Evolutionary conservation across 2,888 invertebrate species (phyloP), one percentile per base, ranked within the genome.

Genomic region (Chrysopilus asiliformis): DNA sequence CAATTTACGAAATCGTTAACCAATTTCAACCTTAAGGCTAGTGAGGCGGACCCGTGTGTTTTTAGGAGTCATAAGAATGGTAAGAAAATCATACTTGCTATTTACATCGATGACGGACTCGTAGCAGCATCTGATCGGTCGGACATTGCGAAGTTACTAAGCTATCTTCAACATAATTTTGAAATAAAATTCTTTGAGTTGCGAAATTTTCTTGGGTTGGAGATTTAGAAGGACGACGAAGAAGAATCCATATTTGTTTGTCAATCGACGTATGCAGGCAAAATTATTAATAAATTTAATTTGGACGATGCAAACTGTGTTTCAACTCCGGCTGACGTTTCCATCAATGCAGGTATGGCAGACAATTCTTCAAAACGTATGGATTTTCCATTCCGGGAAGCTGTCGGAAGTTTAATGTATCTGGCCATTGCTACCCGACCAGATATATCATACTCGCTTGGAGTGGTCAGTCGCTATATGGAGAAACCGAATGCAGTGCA

Each of bases 341-440:
- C 22, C 10, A 29, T 24, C 4, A 20, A 7, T 9, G 8, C 22
- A 13, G 10, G 3, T 4, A n/a, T 19, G 10, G 16, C 7, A 9
- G 14, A 14, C 5, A 24, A n/a, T 5, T 9, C 20, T 14, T 14
- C 13, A 12, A 22, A 32, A 12, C n/a, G n/a, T n/a, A 4, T 14
- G 14, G 18, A 26, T 12, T 36, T 32, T 24, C 32, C 14, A 32
- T 16, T 26, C 10, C 16, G 36, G 4, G 20, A 36, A 19, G n/a
- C 27, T 5, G 29, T 36, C 7, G 36, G 36, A 3, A 31, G 30
- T 19, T 3, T 33, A 10, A 40, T 36, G 42, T 41, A 37, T 25
- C 20, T 43, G 6, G 29, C 34, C 10, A 12, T 42, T 8, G 43
- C 39, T 5, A 44, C 45, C 8, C 35, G 42, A 16, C 43, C 42